phyloP scores from a whole-genome alignment of 2,797 vertebrate species.

The Danio albolineatus region DNA sequence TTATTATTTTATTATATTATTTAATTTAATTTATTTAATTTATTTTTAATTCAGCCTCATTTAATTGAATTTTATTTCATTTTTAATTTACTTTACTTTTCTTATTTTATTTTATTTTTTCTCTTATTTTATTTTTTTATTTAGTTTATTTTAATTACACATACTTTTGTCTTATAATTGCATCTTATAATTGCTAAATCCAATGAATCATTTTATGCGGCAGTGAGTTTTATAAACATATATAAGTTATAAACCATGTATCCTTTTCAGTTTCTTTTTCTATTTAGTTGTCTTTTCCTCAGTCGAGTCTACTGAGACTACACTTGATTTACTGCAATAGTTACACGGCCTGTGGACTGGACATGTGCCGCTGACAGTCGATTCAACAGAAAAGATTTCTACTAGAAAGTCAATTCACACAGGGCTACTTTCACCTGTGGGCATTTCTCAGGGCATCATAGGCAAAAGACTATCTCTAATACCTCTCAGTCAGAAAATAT shows the following conservation, averaged over 20 bases:
- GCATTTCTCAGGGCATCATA: not conserved
- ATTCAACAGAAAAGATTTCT: not conserved
- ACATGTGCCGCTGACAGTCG: not conserved
- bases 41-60: too few species aligned
- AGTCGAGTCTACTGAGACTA: not conserved
- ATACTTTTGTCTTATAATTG: too few species aligned
- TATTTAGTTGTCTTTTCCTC: not conserved
- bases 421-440: constrained; percentile 2
- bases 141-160: too few species aligned
- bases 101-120: too few species aligned
- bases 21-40: too few species aligned
- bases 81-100: too few species aligned
- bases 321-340: not conserved
- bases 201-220: too few species aligned
- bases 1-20: too few species aligned
- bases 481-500: not conserved
- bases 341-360: not conserved
- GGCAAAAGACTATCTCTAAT: not conserved
- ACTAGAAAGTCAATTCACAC: not conserved
- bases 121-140: too few species aligned
- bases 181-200: too few species aligned
- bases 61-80: too few species aligned
- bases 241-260: not conserved
- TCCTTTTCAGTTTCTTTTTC: not conserved
- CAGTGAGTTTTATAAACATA: not conserved